Percentiles rank a stretch among this genome's conserved stretches.
phyloP scores from a whole-genome alignment of 1,140 invertebrate species.

The Sipha flava region DNA sequence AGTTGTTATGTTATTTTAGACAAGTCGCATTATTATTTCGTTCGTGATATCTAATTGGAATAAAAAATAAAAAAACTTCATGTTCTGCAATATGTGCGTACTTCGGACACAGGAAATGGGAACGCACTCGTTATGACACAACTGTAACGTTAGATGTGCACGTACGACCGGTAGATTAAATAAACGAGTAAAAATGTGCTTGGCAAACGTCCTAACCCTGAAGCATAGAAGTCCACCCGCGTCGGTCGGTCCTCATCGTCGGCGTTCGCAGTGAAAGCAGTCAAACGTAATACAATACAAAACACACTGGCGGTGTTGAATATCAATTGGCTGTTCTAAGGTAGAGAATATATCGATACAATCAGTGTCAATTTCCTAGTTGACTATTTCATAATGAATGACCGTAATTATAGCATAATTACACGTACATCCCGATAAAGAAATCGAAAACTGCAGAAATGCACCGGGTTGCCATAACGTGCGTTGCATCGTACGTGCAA shows the following conservation, averaged over 20 bases:
- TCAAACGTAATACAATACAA: not conserved
- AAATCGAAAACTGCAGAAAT: too few species aligned
- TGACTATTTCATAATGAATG: too few species aligned
- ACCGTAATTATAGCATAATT: too few species aligned
- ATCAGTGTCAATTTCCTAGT: too few species aligned
- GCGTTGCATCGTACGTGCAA: too few species aligned
- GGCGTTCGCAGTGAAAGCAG: not conserved
- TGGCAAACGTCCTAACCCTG: not conserved
- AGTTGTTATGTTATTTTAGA: too few species aligned
- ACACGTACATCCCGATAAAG: too few species aligned
- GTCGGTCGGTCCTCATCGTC: not conserved
- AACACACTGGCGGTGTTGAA: not conserved
- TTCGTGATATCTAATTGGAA: too few species aligned
- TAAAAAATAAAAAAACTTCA: too few species aligned
- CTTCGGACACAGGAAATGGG: not conserved
- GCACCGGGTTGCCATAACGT: too few species aligned
- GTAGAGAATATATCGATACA: not conserved
- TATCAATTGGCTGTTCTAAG: not conserved
- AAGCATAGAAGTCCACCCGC: not conserved
- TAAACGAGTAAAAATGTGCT: not conserved
- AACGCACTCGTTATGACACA: not conserved
- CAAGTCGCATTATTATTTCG: too few species aligned
- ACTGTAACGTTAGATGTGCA: not conserved
- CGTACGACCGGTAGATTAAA: not conserved
- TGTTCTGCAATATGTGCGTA: too few species aligned